phyloP scores from a whole-genome alignment of 2,797 vertebrate genomes.

The Sebastes glaucus region DNA sequence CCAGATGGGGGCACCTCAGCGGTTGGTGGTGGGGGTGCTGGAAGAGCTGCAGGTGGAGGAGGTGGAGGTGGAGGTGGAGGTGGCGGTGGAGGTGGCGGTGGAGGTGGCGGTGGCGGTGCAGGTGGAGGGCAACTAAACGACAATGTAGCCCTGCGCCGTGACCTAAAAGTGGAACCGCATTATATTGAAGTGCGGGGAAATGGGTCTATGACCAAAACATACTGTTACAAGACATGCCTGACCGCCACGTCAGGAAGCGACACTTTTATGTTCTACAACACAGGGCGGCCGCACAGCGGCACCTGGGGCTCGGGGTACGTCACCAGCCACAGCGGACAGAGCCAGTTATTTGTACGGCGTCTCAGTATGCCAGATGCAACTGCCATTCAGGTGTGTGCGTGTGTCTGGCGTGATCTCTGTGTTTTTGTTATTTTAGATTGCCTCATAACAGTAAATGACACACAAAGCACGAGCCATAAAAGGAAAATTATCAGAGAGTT shows the following conservation, averaged over 20 bases:
- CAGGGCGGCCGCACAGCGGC: slow-evolving; percentile 89
- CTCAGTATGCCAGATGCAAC: slow-evolving; percentile 86
- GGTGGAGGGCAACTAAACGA: slow-evolving; percentile 81
- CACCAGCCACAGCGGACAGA: slow-evolving; percentile 93
- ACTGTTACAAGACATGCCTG: slow-evolving; percentile 97
- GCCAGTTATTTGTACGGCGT: slow-evolving; percentile 84
- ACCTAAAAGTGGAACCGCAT: slow-evolving; percentile 94
- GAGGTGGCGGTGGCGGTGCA: slow-evolving; percentile 11
- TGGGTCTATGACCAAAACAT: slow-evolving; percentile 96
- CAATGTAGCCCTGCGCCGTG: slow-evolving; percentile 88
- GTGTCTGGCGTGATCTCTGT: slow-evolving; percentile 19
- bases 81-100: slow-evolving; percentile 20
- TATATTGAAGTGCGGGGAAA: slow-evolving; percentile 97
- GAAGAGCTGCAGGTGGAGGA: slow-evolving; percentile 51
- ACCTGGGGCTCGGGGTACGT: slow-evolving; percentile 91
- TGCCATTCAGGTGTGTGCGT: slow-evolving; percentile 83
- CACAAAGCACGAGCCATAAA: slow-evolving; percentile 3
- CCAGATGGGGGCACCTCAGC: slow-evolving; percentile 69
- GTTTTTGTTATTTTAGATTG: slow-evolving; percentile 21
- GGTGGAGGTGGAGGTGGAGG: slow-evolving; percentile 50
- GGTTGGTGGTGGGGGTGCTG: slow-evolving; percentile 55
- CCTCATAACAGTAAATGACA: slow-evolving; percentile 3
- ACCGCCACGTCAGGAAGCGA: slow-evolving; percentile 96
- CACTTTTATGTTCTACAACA: slow-evolving; percentile 99
- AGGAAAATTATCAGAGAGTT: slow-evolving; percentile 4